Conservation (phyloP, 1,140 invertebrate species). For the Saccostrea glomerata region DNA sequence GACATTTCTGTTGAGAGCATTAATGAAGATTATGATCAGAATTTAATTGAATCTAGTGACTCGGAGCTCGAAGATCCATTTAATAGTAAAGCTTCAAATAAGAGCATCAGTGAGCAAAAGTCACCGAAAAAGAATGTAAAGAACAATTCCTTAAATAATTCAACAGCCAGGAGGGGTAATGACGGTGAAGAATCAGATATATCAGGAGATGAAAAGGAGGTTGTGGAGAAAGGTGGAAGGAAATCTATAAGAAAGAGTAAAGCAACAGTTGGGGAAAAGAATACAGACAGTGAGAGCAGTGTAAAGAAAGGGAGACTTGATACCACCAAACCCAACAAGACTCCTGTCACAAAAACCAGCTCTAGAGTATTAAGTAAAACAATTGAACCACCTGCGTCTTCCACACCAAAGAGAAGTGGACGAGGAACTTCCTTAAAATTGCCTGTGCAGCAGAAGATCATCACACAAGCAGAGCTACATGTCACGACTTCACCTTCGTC, state of each 20-base stretch:
- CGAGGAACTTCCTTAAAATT: neutral
- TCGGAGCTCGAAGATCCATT: conserved; percentile 9
- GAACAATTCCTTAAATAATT: neutral
- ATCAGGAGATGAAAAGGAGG: neutral
- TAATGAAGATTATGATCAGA: neutral
- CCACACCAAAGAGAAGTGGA: neutral
- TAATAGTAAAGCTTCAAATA: neutral
- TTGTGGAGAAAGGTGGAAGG: neutral
- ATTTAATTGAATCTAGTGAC: neutral
- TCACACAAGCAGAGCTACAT: conserved; percentile 17
- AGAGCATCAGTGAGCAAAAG: neutral
- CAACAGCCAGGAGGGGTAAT: neutral
- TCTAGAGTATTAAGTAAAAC: neutral
- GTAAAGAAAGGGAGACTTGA: neutral
- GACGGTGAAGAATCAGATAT: neutral
- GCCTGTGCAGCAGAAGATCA: neutral
- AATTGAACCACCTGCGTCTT: neutral
- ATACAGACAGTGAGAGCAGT: neutral
- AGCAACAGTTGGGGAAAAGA: neutral
- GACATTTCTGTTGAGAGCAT: neutral
- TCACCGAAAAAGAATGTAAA: neutral
- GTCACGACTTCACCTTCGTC: conserved; percentile 1
- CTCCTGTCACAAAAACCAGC: neutral
- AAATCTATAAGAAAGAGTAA: neutral
- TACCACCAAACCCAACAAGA: neutral